phyloP scores from a whole-genome alignment of 2,888 invertebrate genomes.

The Anaspis maculata region DNA sequence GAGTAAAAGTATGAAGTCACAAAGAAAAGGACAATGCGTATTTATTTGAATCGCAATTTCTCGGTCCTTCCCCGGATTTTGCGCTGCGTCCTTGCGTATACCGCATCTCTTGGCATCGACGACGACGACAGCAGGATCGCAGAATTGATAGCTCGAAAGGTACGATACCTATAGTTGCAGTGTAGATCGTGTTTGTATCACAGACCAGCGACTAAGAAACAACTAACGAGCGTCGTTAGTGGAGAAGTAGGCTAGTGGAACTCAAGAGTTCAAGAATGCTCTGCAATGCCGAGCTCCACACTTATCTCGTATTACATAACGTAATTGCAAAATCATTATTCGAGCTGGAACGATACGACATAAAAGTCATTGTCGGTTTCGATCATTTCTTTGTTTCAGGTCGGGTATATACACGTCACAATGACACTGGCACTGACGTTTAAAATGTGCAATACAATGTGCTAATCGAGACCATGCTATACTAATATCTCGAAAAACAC shows the following conservation, averaged over 20 bases:
- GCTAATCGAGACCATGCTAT: constrained; percentile 11
- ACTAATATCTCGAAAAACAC: constrained; percentile 8
- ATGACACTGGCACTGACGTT: too few species aligned
- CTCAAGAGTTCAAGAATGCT: constrained; percentile 27
- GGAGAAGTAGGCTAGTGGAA: constrained; percentile 39
- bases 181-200: too few species aligned
- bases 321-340: constrained; percentile 25
- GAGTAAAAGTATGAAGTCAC: too few species aligned
- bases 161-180: too few species aligned
- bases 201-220: not conserved
- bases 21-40: too few species aligned
- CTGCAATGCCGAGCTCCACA: constrained; percentile 17
- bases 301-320: constrained; percentile 22
- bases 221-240: constrained; percentile 11
- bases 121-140: too few species aligned
- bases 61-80: too few species aligned
- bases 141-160: too few species aligned
- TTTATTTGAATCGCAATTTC: too few species aligned
- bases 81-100: too few species aligned
- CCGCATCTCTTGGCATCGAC: too few species aligned
- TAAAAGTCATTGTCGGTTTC: constrained; percentile 9
- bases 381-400: constrained; percentile 7
- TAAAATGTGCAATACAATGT: too few species aligned
- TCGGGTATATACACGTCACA: not conserved
- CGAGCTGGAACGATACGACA: constrained; percentile 10